Conservation (phyloP, 2,888 invertebrate species). For the Trichogramma evanescens region DNA sequence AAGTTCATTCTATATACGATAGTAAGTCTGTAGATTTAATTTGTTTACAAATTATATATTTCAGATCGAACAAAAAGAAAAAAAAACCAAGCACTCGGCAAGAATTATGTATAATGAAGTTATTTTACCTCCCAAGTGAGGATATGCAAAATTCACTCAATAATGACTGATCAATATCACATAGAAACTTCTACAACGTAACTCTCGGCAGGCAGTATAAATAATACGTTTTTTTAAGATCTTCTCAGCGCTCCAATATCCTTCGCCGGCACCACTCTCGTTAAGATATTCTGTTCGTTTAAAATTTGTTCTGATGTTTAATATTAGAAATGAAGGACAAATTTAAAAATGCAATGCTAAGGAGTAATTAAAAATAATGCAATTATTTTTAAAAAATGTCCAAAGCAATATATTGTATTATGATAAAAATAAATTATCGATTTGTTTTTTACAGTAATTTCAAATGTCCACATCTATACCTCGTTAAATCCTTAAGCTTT, state of each 20-base stretch:
- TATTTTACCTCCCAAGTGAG: not conserved
- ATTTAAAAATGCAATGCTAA: not conserved
- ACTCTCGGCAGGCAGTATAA: not conserved
- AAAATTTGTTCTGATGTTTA: not conserved
- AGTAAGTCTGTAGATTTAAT: constrained; percentile 10
- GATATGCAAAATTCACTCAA: constrained; percentile 5
- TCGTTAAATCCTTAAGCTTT: constrained; percentile 2
- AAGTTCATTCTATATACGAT: not conserved
- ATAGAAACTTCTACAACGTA: constrained; percentile 2
- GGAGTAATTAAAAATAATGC: not conserved
- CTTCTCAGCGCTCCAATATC: not conserved
- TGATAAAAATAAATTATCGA: constrained; percentile 4
- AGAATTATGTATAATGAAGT: not conserved
- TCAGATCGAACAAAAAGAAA: not conserved
- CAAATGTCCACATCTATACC: constrained; percentile 3
- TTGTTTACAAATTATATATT: constrained; percentile 1
- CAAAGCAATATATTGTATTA: not conserved
- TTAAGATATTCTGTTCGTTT: not conserved
- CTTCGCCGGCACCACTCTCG: not conserved
- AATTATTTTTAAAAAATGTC: not conserved
- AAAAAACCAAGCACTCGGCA: constrained; percentile 2
- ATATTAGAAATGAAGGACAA: not conserved
- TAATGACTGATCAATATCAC: constrained; percentile 15
- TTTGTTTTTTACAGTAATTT: constrained; percentile 13
- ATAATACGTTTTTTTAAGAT: not conserved